Base-by-base conservation (phyloP, 2,888 invertebrate species). In the Aspidapion aeneum region DNA sequence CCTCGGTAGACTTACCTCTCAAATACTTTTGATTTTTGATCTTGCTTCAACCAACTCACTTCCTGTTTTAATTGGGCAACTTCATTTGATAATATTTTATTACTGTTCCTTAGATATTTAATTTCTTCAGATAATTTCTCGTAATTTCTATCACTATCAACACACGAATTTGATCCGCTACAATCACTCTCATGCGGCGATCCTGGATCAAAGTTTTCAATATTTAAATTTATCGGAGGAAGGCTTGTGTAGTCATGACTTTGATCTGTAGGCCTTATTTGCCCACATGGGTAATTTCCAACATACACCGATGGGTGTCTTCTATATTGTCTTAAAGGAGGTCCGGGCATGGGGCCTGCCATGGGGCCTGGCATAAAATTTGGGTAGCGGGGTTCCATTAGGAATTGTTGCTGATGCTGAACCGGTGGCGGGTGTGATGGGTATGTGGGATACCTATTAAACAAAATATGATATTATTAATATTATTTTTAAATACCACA, bases 41-140 rank as follows among this genome's bases (percentile, higher is more conserved):
- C 12, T 35, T 35, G 35, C 35, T 35, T 35, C 12, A 35, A 35
- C 35, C 3, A 7, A 12, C 12, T 35, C 12, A 35, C 35, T 12
- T 35, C 35, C 35, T 7, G 3, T 35, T 12, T 35, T 35, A 35
- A 35, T 7, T 35, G 5, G 3, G 35, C 12, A 3, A 35, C 35
- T 35, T 35, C 35, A 3, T 35, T 35, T 3, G 12, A 35, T 35
- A 35, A 12, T 12, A 7, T 35, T 35, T 12, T 35, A 35, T 35
- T 35, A 35, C 12, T 35, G 3, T 35, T 12, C 83, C 87, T 88
- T 63, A 90, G 86, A 73, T 91, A 89, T 73, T 87, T 85, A 71
- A 92, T 83, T 76, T 91, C 91, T 76, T 88, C 86, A 73, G 85
- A 89, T 74, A 92, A 83, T 82, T 88, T 89, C 71, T 88, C 85